Conservation (phyloP, 2,113 vertebrate species). For the Budorcas taxicolor region DNA sequence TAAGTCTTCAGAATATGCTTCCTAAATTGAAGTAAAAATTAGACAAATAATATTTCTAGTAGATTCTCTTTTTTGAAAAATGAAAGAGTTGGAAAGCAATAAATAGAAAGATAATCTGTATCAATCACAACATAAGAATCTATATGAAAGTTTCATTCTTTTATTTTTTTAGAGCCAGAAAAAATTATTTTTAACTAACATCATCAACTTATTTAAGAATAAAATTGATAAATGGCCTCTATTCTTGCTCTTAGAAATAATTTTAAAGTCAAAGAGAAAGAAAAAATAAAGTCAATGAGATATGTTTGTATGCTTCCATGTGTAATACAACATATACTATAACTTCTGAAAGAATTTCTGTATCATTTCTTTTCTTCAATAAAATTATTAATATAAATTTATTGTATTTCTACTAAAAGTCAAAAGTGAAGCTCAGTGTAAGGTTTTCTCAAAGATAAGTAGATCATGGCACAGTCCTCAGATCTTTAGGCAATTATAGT, state of each 20-base stretch:
- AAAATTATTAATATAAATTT: background rate
- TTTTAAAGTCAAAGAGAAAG: background rate
- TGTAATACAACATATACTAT: background rate
- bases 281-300: background rate
- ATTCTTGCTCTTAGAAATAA: background rate
- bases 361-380: background rate
- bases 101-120: background rate
- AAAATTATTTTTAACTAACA: background rate
- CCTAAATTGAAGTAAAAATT: background rate
- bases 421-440: background rate
- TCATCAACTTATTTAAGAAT: background rate
- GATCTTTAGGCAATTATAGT: background rate
- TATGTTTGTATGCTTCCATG: background rate
- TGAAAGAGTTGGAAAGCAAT: background rate
- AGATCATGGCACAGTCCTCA: background rate
- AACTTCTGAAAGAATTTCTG: background rate
- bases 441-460: background rate
- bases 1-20: background rate
- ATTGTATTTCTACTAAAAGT: background rate
- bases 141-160: background rate
- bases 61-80: background rate
- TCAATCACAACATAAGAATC: background rate
- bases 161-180: background rate
- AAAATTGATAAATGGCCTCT: background rate
- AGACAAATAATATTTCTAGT: background rate